phyloP scores from a whole-genome alignment of 2,113 vertebrate species.

The Rhodinocichla rosea region DNA sequence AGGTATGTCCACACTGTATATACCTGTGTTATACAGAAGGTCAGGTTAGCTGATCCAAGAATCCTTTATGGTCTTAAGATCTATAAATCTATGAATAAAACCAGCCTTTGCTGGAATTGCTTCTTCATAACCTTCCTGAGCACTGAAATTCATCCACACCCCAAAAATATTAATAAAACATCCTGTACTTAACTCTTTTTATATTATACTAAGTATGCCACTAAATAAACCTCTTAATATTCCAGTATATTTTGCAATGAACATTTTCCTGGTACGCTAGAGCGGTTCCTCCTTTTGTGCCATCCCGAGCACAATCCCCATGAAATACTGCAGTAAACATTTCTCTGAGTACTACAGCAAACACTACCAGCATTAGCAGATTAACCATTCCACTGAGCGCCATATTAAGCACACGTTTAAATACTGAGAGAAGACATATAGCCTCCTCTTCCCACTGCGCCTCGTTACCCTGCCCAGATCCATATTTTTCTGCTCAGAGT shows the following conservation, averaged over 20 bases:
- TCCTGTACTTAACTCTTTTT: conserved; percentile 56
- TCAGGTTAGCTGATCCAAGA: conserved; percentile 66
- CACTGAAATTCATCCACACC: conserved; percentile 56
- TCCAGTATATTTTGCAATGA: conserved; percentile 71
- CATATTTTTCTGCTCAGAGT: conserved; percentile 49
- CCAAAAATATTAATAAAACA: conserved; percentile 68
- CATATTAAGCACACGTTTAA: conserved; percentile 77
- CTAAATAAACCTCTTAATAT: conserved; percentile 77
- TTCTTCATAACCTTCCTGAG: conserved; percentile 51
- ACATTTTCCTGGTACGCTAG: conserved; percentile 69
- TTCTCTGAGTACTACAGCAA: conserved; percentile 74
- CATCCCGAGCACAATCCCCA: conserved; percentile 72
- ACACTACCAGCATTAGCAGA: conserved; percentile 73
- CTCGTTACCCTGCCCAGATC: conserved; percentile 68
- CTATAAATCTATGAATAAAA: conserved; percentile 68
- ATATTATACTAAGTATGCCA: conserved; percentile 54
- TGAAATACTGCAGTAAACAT: conserved; percentile 78
- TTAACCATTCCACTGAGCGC: conserved; percentile 77
- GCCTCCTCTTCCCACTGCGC: conserved; percentile 64
- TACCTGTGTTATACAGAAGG: conserved; percentile 61
- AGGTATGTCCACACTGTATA: conserved; percentile 58
- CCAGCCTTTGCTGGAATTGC: conserved; percentile 55
- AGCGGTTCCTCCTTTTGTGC: conserved; percentile 73
- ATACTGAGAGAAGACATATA: conserved; percentile 70
- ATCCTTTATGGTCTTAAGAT: conserved; percentile 59